phyloP scores from a whole-genome alignment of 2,888 invertebrate species.

The Diploptera punctata region DNA sequence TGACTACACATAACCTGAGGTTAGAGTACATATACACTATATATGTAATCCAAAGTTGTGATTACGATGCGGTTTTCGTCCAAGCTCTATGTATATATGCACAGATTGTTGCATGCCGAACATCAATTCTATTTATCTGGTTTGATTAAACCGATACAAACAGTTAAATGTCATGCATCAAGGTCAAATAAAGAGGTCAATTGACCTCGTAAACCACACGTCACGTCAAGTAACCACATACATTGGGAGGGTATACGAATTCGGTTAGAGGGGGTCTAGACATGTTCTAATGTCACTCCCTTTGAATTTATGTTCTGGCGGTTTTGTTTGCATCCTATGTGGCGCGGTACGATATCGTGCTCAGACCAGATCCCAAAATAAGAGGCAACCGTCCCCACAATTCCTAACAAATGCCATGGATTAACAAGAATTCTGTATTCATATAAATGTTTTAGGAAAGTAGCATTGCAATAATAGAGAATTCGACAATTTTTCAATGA shows the following conservation, averaged over 20 bases:
- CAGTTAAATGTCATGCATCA: slow-evolving; percentile 7
- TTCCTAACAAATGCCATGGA: too few species aligned
- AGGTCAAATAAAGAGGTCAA: slow-evolving; percentile 31
- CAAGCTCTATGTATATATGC: not conserved
- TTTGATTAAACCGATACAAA: slow-evolving; percentile 26
- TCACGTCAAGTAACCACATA: slow-evolving; percentile 25
- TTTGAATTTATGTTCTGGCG: slow-evolving; percentile 26
- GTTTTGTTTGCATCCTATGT: slow-evolving; percentile 7
- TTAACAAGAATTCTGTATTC: too few species aligned
- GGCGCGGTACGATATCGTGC: not conserved
- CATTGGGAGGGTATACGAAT: not conserved
- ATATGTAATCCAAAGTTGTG: not conserved
- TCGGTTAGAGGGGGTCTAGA: not conserved
- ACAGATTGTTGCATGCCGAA: slow-evolving; percentile 13
- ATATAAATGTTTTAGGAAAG: too few species aligned
- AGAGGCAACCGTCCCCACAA: too few species aligned
- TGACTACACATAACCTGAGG: too few species aligned
- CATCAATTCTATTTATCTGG: slow-evolving; percentile 26
- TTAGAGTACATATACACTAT: too few species aligned
- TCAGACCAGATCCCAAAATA: too few species aligned
- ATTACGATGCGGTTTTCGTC: not conserved
- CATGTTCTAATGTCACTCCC: slow-evolving; percentile 18
- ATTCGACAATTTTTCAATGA: too few species aligned
- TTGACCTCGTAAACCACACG: slow-evolving; percentile 29
- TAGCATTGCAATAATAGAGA: too few species aligned